Base-by-base conservation (phyloP, 2,113 vertebrate genomes). In the Indicator maculatus region DNA sequence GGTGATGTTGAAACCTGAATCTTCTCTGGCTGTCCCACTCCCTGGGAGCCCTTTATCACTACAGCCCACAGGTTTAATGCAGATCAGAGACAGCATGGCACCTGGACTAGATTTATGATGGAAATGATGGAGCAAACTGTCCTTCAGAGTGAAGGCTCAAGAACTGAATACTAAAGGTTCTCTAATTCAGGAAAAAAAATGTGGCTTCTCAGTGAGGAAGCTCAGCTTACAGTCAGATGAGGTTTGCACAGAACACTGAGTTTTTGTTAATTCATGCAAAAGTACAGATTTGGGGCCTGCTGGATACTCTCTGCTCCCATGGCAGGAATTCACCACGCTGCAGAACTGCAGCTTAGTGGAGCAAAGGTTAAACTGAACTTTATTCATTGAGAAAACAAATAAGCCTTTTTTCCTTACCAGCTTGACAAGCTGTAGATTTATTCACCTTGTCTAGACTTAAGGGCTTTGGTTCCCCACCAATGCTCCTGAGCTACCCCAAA, bases 171-270 rank as follows among this genome's bases (percentile, higher is more conserved):
- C 39, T 73, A 65, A 88, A 80, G 59, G 59, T 58, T 89, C 75
- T 86, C 23, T 88, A 67, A 77, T 15, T 86, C 72, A 61, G 86
- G 28, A 31, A 39, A 58, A 75, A 77, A 60, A 73, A 76, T 90
- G 24, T 36, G 47, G 60, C 45, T 86, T 78, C 79, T 95, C 50
- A 47, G 8, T 66, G 83, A 90, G 45, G 31, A 90, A 96, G 87
- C 81, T 95, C 83, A 86, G 61, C 33, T 88, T 93, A 75, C 91
- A 95, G 64, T 82, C 91, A 94, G n/a, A 66, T 67, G 80, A 93
- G 75, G 90, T 92, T 96, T 96, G 86, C 81, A 88, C 39, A 94
- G 80, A 95, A 95, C 82, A 90, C 85, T 92, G 93, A 81, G 84
- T 71, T 90, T 90, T 81, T 92, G 76, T 90, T 93, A 93, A 94